Evolutionary conservation across 1,140 invertebrate genomes (phyloP), one percentile per base, ranked within the genome.

Genomic region (Papilio glaucus): DNA sequence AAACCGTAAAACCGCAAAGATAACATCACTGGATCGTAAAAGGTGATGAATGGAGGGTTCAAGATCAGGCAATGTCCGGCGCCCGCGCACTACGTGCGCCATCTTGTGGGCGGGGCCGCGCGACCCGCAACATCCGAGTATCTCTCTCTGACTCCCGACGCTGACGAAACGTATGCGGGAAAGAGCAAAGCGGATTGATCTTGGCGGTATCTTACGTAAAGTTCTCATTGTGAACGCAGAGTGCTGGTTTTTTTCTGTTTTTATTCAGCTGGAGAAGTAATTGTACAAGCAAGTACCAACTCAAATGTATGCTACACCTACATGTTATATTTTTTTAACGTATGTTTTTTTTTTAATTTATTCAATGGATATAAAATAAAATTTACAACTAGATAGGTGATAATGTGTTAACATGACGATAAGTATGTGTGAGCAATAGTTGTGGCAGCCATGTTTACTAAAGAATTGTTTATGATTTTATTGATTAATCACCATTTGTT

Each of bases 1-100:
- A 88, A 90, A 90, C 85, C 82, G 82, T 91, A 89, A 91, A 89
- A 89, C 83, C 88, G 85, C 86, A 89, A 86, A 86, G 79, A 82
- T 85, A 88, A 90, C 87, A 90, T 81, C 72, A 69, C 78, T 80
- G 80, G 80, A 77, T 90, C 87, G 87, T 90, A 90, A 91, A 91
- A 80, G 77, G 84, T 88, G 87, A 89, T 91, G 87, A 89, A 91
- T 91, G 87, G 85, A 90, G 81, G 82, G 85, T 91, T 88, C 86
- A 90, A 87, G 87, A 89, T 85, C 88, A 89, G 80, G 76, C 84
- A 81, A 77, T 74, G 81, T 72, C 77, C 74, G 72, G 81, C 82
- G 83, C 80, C 68, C 74, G 79, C 83, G 83, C 81, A 72, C 60
- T 26, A 9, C 26, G 61, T 72, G 76, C 88, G 90, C 90, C 90